These are phyloP conservation scores for Chiloscyllium punctatum DNA, from an alignment of 2,797 vertebrate species.

Conservation along the genomic window DNA sequence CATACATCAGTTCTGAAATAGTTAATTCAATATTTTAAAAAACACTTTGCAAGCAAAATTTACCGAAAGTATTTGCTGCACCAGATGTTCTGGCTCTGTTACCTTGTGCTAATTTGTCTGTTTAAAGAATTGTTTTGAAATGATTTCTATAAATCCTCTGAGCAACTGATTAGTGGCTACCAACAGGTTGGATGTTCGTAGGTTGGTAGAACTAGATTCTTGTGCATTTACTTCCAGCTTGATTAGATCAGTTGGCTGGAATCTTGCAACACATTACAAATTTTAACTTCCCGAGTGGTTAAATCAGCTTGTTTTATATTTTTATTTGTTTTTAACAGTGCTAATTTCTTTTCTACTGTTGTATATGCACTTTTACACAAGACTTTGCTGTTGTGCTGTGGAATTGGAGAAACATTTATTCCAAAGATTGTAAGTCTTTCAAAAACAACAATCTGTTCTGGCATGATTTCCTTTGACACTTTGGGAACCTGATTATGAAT, in stretches of 20 bases:
- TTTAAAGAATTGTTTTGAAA: neutral
- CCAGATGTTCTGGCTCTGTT: neutral
- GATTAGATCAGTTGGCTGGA: neutral
- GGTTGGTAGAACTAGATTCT: conserved; percentile 23
- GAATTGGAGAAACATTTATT: conserved; percentile 87
- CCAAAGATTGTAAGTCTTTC: conserved; percentile 86
- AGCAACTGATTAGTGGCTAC: conserved; percentile 25
- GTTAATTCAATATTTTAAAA: conserved; percentile 11
- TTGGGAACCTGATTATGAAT: neutral
- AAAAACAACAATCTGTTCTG: conserved; percentile 89
- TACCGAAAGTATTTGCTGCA: neutral
- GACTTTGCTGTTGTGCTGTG: conserved; percentile 60
- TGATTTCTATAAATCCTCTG: conserved; percentile 19
- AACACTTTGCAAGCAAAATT: conserved; percentile 22
- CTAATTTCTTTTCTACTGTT: conserved; percentile 68
- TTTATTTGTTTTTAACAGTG: conserved; percentile 24
- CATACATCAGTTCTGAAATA: conserved; percentile 3
- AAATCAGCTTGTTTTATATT: conserved; percentile 31
- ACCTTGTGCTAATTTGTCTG: conserved; percentile 6
- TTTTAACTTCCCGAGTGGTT: neutral
- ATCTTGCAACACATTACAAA: conserved; percentile 6
- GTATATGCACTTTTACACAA: conserved; percentile 76
- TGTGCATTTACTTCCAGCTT: conserved; percentile 24
- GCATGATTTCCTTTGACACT: conserved; percentile 46
- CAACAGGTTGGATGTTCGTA: conserved; percentile 18